phyloP scores from a whole-genome alignment of 1,140 invertebrate species.

The Aphaenogaster ashmeadi region DNA sequence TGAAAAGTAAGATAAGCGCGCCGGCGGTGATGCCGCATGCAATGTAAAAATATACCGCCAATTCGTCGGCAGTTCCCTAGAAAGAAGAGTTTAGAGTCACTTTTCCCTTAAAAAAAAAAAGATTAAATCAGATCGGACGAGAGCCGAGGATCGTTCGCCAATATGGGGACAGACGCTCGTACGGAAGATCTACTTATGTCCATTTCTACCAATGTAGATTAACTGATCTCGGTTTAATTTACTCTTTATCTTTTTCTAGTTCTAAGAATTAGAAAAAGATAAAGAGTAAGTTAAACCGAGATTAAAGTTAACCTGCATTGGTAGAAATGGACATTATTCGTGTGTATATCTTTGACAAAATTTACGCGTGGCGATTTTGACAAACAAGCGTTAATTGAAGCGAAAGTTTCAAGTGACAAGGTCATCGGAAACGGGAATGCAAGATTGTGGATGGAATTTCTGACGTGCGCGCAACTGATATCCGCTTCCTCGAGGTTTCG shows the following conservation, averaged over 20 bases:
- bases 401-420: slow-evolving; percentile 13
- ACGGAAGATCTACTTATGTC: neutral
- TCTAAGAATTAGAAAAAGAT: no score
- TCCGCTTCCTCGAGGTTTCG: slow-evolving; percentile 61
- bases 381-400: slow-evolving; percentile 9
- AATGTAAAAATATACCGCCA: slow-evolving; percentile 81
- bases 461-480: slow-evolving; percentile 42
- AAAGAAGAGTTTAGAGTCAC: slow-evolving; percentile 64
- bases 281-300: no score
- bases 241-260: no score
- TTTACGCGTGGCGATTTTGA: neutral
- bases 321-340: no score
- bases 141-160: neutral
- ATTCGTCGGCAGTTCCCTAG: slow-evolving; percentile 75
- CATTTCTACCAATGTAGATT: no score
- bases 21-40: slow-evolving; percentile 75
- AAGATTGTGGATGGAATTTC: slow-evolving; percentile 69
- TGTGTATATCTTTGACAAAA: neutral
- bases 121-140: slow-evolving; percentile 10
- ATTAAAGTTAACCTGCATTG: no score
- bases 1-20: slow-evolving; percentile 75
- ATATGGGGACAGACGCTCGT: neutral
- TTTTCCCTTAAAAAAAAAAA: neutral
- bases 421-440: slow-evolving; percentile 52
- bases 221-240: no score